A percentile compares a stretch with the other conserved stretches of the same genome.
Conservation (phyloP, 1,140 invertebrate species). For the Agrilus planipennis region DNA sequence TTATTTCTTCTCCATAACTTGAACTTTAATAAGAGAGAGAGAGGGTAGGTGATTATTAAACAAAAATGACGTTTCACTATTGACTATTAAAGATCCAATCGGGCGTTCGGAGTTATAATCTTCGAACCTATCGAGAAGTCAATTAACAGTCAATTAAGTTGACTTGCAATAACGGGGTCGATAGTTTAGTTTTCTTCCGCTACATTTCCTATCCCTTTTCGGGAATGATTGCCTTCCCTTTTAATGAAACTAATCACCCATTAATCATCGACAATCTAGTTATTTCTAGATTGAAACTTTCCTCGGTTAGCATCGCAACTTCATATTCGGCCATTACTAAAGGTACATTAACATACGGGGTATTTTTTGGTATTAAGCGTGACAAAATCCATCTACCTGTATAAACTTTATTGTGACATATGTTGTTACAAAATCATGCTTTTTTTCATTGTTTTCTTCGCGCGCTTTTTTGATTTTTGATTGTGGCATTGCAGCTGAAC, state of each 20-base stretch:
- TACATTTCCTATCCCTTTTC: background rate
- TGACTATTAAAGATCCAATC: background rate
- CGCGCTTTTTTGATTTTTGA: too few relatives aligned
- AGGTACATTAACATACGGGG: too few relatives aligned
- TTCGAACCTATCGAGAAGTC: background rate
- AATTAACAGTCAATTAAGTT: background rate
- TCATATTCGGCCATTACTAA: too few relatives aligned
- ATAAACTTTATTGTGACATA: too few relatives aligned
- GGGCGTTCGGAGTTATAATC: background rate
- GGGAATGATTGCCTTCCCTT: background rate
- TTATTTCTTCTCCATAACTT: too few relatives aligned
- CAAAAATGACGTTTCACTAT: slow-evolving; percentile 3
- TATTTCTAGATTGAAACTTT: slow-evolving; percentile 8
- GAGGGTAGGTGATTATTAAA: too few relatives aligned
- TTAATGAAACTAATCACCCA: slow-evolving; percentile 5
- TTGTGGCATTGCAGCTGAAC: too few relatives aligned
- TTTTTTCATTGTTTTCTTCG: too few relatives aligned
- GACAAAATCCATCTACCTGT: too few relatives aligned
- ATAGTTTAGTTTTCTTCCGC: background rate
- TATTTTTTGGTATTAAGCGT: too few relatives aligned
- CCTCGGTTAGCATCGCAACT: slow-evolving; percentile 2
- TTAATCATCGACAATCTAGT: slow-evolving; percentile 5
- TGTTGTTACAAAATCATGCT: too few relatives aligned
- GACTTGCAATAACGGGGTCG: background rate
- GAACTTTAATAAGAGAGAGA: too few relatives aligned